Evolutionary conservation across 2,888 invertebrate species (phyloP), one percentile per base, ranked within the genome.

Genomic region (Diaperis boleti): DNA sequence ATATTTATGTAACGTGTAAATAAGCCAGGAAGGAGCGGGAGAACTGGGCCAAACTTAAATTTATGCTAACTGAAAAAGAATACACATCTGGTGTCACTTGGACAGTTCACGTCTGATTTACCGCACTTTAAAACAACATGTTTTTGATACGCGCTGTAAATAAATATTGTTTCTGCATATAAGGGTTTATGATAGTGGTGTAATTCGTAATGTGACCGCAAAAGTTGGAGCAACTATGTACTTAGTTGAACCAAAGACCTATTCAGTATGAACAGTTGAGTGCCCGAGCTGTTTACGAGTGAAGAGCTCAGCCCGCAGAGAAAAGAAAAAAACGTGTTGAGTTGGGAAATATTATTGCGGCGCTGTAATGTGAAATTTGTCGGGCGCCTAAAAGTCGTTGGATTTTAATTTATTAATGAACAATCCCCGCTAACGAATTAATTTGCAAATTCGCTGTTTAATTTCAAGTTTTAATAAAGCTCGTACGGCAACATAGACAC

Each of bases 381-480:
- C 39, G 3, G 29, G 8, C 33, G 33, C 49, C 18, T 35, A 35
- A 18, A 15, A 47, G 18, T 17, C 17, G 37, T 31, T 20, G 7
- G 31, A 20, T 59, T 59, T 42, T 57, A 45, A 57, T 57, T 57
- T 47, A 47, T 47, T 47, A 37, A 45, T 37, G 45, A 45, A 26
- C 39, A 62, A 54, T 55, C 29, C 41, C 6, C n/a, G 14, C 29
- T 62, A 57, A 57, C 62, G 26, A 52, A 62, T 62, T 57, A 56
- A 57, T 62, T 57, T 57, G 14, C 29, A 17, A 44, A 62, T 62
- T 57, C 37, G 50, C 39, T 50, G 62, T 62, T 50, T 44, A 62
- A 62, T 62, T 62, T 57, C 11, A 50, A 57, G 50, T 57, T 62
- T 62, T 62, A 62, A 62, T 62, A 62, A 56, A 49, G 50, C 39